phyloP scores from a whole-genome alignment of 2,888 invertebrate genomes.

The Nemurella pictetii region DNA sequence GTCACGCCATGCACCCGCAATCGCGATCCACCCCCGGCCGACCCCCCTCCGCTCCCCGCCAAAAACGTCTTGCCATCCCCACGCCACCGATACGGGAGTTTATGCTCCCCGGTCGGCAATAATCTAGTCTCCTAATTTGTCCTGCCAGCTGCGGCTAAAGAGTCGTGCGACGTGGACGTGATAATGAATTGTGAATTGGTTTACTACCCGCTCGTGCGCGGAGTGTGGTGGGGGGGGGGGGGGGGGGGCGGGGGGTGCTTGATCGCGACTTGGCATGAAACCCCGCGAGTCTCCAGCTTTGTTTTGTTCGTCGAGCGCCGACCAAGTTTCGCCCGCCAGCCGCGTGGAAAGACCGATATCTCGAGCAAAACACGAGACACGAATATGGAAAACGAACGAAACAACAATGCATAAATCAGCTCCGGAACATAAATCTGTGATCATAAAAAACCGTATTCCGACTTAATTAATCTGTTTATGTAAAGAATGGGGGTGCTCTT shows the following conservation, averaged over 20 bases:
- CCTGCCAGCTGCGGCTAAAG: background rate
- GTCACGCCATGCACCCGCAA: slow-evolving; percentile 16
- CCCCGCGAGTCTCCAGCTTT: background rate
- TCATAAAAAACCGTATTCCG: background rate
- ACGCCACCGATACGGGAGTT: too few relatives aligned
- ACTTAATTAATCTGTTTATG: background rate
- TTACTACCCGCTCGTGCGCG: too few relatives aligned
- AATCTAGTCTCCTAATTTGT: slow-evolving; percentile 22
- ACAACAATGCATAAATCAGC: background rate
- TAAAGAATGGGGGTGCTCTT: background rate
- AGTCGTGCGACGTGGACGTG: slow-evolving; percentile 31
- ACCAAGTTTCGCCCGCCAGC: too few relatives aligned
- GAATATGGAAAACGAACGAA: background rate
- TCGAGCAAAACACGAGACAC: too few relatives aligned
- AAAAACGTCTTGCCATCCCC: too few relatives aligned
- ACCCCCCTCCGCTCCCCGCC: background rate
- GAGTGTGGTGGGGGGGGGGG: too few relatives aligned
- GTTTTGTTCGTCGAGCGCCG: too few relatives aligned
- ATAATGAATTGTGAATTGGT: slow-evolving; percentile 36
- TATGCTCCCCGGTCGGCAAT: too few relatives aligned
- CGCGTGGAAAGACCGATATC: too few relatives aligned
- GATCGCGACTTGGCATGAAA: slow-evolving; percentile 33
- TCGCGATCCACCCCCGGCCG: background rate
- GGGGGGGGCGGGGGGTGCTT: slow-evolving; percentile 20
- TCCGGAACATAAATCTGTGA: background rate